Evolutionary conservation across 2,113 vertebrate genomes (phyloP).

Genomic region (Mola mola): DNA sequence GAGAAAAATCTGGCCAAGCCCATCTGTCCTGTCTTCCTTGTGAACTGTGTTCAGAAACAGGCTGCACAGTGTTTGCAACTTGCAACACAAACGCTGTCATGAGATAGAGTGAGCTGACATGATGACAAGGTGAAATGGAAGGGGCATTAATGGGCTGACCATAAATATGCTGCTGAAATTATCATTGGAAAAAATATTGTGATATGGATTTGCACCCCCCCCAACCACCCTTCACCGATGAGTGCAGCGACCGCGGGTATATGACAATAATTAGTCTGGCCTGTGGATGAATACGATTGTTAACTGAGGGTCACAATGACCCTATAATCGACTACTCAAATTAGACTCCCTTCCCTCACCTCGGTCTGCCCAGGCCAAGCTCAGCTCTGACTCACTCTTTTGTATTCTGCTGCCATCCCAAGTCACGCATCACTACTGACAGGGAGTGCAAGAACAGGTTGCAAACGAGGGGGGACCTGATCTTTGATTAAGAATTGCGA

Average conservation of each 20-base stretch:
- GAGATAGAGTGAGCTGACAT: neutral
- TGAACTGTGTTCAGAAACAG: slow-evolving; percentile 24
- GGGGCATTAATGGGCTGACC: slow-evolving; percentile 68
- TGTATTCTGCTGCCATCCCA: slow-evolving; percentile 30
- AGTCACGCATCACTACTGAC: neutral
- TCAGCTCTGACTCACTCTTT: slow-evolving; percentile 15
- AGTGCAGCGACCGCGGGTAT: slow-evolving; percentile 39
- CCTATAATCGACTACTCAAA: slow-evolving; percentile 49
- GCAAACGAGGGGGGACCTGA: no score
- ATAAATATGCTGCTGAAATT: slow-evolving; percentile 35
- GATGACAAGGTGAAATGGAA: slow-evolving; percentile 19
- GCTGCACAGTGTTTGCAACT: neutral
- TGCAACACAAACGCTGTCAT: no score
- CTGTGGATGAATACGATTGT: slow-evolving; percentile 45
- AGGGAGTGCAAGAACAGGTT: neutral
- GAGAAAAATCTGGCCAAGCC: slow-evolving; percentile 54
- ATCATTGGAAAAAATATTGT: slow-evolving; percentile 28
- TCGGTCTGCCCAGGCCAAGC: slow-evolving; percentile 14
- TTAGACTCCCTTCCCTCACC: slow-evolving; percentile 39
- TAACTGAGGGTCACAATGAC: slow-evolving; percentile 15
- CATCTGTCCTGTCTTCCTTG: slow-evolving; percentile 45
- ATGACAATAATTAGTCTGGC: slow-evolving; percentile 48
- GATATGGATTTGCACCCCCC: slow-evolving; percentile 41
- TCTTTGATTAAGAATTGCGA: no score
- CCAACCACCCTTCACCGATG: slow-evolving; percentile 18